Percentiles rank a stretch among this genome's conserved stretches.
Evolutionary conservation across 2,888 invertebrate genomes (phyloP).

Genomic region (Nomada ferruginata): DNA sequence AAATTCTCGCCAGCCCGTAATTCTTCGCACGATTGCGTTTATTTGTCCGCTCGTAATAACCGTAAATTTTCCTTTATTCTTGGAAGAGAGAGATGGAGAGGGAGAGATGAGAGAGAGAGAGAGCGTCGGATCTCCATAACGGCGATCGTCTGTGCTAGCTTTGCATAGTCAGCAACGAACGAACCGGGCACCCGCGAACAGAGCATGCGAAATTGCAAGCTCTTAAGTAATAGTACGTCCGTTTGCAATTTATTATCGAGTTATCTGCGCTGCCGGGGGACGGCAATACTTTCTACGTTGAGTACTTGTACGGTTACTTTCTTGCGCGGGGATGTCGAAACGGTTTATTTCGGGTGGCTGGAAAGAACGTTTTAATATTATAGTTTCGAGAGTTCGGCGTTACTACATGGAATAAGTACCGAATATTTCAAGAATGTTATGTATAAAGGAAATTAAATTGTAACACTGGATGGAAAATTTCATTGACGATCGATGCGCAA

Average conservation of each 20-base stretch:
- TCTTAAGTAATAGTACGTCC: constrained; percentile 56
- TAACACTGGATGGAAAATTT: too few species aligned
- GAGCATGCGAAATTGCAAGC: constrained; percentile 53
- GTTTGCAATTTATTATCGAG: constrained; percentile 56
- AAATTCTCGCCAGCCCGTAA: constrained; percentile 44
- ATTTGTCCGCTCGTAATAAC: constrained; percentile 68
- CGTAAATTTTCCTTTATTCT: constrained; percentile 65
- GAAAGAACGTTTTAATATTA: neutral
- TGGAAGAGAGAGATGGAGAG: neutral
- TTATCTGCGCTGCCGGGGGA: constrained; percentile 37
- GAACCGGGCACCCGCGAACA: constrained; percentile 40
- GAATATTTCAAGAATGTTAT: too few species aligned
- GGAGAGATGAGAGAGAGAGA: constrained; percentile 9
- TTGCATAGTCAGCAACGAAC: constrained; percentile 61
- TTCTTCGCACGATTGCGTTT: constrained; percentile 61
- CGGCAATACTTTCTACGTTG: constrained; percentile 38
- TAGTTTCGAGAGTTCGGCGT: neutral
- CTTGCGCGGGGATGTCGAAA: constrained; percentile 28
- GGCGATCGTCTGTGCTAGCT: constrained; percentile 21
- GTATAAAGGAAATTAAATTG: too few species aligned
- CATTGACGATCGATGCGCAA: too few species aligned
- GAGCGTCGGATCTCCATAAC: constrained; percentile 47
- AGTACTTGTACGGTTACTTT: neutral
- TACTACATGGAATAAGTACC: too few species aligned
- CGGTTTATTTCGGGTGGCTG: neutral